Percentiles rank a stretch among this genome's conserved stretches.
phyloP scores from a whole-genome alignment of 1,140 invertebrate genomes.

The Drosophila sproati region DNA sequence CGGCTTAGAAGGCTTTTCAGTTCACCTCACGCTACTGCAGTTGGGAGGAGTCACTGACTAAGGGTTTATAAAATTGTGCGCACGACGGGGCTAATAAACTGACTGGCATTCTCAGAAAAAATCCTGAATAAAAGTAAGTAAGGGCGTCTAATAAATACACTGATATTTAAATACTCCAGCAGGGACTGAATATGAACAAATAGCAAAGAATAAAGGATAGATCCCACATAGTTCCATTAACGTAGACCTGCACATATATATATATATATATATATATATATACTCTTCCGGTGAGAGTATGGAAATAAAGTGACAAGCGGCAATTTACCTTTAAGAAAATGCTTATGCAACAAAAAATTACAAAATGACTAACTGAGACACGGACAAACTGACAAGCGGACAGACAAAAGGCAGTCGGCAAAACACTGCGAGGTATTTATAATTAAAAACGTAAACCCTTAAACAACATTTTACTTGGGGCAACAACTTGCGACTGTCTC shows the following conservation, averaged over 20 bases:
- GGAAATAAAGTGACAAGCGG: conserved; percentile 10
- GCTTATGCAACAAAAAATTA: conserved; percentile 27
- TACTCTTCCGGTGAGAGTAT: neutral
- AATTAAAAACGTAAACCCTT: conserved; percentile 78
- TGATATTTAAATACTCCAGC: neutral
- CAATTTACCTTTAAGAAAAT: conserved; percentile 47
- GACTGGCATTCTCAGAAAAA: conserved; percentile 25
- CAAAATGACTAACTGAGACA: conserved; percentile 6
- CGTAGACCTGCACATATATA: too few relatives aligned
- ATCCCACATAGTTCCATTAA: too few relatives aligned
- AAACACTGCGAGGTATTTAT: conserved; percentile 70
- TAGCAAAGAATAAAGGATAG: neutral
- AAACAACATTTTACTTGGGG: conserved; percentile 63
- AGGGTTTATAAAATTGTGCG: conserved; percentile 64
- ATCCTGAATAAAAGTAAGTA: conserved; percentile 5
- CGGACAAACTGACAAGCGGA: conserved; percentile 17
- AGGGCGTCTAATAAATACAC: neutral
- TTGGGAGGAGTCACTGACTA: conserved; percentile 48
- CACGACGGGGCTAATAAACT: conserved; percentile 74
- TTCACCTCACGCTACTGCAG: conserved; percentile 40
- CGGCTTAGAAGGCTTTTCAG: conserved; percentile 50
- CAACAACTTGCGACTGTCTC: conserved; percentile 31
- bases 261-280: neutral
- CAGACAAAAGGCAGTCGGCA: conserved; percentile 41
- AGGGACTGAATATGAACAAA: neutral